Evolutionary conservation across 2,888 invertebrate genomes (phyloP).

Genomic region (Parnassius smintheus): DNA sequence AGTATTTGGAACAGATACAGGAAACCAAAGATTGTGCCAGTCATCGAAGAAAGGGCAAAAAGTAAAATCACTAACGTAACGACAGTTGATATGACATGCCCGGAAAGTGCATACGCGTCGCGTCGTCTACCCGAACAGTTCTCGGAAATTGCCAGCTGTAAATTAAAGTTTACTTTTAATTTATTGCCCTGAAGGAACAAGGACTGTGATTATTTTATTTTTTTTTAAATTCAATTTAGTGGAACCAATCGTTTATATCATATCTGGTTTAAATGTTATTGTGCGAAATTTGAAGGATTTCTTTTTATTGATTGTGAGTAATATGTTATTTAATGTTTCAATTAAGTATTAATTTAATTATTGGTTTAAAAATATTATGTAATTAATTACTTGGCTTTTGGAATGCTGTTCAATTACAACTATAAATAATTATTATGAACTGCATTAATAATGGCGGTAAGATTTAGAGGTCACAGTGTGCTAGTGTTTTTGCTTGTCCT

Average conservation of each 20-base stretch:
- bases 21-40: background rate
- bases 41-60: background rate
- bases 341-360: constrained; percentile 1
- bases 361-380: background rate
- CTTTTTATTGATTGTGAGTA: constrained; percentile 7
- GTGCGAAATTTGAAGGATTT: constrained; percentile 16
- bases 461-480: too few relatives aligned
- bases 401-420: too few relatives aligned
- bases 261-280: constrained; percentile 14
- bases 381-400: background rate
- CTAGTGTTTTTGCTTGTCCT: too few relatives aligned
- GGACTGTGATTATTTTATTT: constrained; percentile 15
- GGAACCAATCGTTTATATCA: constrained; percentile 3
- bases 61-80: background rate
- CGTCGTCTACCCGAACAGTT: background rate
- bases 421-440: too few relatives aligned
- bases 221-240: background rate
- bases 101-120: constrained; percentile 7
- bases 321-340: constrained; percentile 4
- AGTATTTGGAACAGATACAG: background rate
- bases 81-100: constrained; percentile 17
- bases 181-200: constrained; percentile 8
- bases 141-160: background rate
- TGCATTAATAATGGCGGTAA: too few relatives aligned
- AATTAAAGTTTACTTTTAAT: constrained; percentile 14